Percentiles rank a stretch among this genome's conserved stretches.
These are phyloP conservation scores for Nyctalus aviator DNA, from an alignment of 2,797 vertebrate species.

Conservation along the genomic window DNA sequence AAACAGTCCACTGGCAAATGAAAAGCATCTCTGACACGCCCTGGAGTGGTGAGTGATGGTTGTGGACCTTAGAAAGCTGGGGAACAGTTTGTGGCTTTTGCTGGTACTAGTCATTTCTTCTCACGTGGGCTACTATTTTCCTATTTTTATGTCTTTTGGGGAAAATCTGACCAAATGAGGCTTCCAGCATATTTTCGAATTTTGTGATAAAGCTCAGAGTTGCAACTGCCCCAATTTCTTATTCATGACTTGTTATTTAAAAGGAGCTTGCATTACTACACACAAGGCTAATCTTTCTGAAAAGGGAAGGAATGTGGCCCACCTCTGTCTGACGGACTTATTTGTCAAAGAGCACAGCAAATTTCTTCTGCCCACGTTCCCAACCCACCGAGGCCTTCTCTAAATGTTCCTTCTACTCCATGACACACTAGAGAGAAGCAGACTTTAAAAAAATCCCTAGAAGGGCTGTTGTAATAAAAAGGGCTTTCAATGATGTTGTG, in stretches of 20 bases:
- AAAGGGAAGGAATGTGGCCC: background rate
- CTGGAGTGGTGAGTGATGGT: background rate
- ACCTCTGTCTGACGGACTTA: background rate
- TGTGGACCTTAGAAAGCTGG: slow-evolving; percentile 1
- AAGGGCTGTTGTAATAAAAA: background rate
- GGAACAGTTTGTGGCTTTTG: background rate
- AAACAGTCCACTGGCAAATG: background rate
- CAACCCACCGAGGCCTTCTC: background rate
- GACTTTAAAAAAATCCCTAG: background rate
- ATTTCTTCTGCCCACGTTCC: background rate
- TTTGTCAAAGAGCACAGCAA: background rate
- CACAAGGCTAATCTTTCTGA: background rate
- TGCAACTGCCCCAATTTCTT: slow-evolving; percentile 34
- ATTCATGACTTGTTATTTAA: slow-evolving; percentile 64
- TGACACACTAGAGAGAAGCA: background rate
- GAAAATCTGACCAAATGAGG: slow-evolving; percentile 47
- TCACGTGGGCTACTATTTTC: slow-evolving; percentile 54
- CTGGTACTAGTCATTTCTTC: background rate
- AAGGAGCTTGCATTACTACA: slow-evolving; percentile 9
- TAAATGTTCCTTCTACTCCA: background rate
- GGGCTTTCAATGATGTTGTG: slow-evolving; percentile 67
- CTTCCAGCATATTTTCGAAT: slow-evolving; percentile 40
- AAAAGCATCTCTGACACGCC: slow-evolving; percentile 48
- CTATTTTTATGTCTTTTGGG: slow-evolving; percentile 48
- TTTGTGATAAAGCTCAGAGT: slow-evolving; percentile 26